Conservation (phyloP, 2,888 invertebrate genomes). For the Polylopha cassiicola region DNA sequence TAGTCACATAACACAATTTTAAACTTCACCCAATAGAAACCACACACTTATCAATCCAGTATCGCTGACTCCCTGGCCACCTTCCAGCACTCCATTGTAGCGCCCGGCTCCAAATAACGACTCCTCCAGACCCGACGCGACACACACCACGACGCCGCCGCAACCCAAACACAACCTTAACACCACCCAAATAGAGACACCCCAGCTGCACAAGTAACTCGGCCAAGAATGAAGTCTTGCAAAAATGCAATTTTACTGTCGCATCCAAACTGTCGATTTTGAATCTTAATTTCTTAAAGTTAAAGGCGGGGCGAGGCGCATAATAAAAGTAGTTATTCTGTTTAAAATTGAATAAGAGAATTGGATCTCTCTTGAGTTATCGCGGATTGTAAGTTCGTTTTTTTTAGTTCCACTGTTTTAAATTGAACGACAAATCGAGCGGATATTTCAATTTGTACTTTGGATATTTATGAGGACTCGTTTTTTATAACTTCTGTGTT, state of each 20-base stretch:
- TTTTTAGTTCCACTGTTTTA: conserved; percentile 42
- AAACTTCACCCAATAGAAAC: conserved; percentile 21
- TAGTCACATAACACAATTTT: conserved; percentile 16
- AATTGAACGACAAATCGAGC: conserved; percentile 47
- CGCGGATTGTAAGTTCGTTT: conserved; percentile 37
- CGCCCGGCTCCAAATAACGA: conserved; percentile 15
- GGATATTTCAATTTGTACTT: conserved; percentile 33
- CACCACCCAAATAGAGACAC: background rate
- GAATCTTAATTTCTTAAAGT: conserved; percentile 21
- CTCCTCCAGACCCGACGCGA: no score
- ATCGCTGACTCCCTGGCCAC: conserved; percentile 19
- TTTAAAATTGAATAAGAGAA: conserved; percentile 42
- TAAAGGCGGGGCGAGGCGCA: conserved; percentile 23
- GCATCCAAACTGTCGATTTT: conserved; percentile 26
- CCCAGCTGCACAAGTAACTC: background rate
- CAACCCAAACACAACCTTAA: background rate
- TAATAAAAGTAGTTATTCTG: conserved; percentile 17
- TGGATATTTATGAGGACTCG: conserved; percentile 2
- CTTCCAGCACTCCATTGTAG: conserved; percentile 15
- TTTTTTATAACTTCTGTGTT: no score
- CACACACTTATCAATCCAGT: conserved; percentile 20
- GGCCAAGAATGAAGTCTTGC: no score
- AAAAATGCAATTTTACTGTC: no score
- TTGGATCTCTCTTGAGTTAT: conserved; percentile 44
- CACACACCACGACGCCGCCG: no score